These are phyloP conservation scores for Hypotaenidia okinawae DNA, from an alignment of 2,797 vertebrate genomes.

Conservation along the genomic window DNA sequence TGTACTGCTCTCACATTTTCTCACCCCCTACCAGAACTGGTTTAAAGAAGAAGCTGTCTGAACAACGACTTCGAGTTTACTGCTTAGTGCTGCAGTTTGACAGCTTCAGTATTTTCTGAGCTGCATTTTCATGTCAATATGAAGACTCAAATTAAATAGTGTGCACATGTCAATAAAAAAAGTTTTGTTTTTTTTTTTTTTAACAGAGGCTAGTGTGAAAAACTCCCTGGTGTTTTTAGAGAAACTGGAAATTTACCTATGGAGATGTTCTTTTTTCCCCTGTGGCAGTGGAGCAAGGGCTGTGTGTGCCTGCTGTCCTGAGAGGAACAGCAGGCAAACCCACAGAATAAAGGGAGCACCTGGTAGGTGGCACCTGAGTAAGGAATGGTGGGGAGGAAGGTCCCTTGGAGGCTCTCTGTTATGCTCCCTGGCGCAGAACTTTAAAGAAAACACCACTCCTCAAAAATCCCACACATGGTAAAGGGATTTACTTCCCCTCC, in stretches of 20 bases:
- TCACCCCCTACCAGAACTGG: background rate
- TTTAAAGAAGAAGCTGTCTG: background rate
- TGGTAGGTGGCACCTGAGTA: background rate
- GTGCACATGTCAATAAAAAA: background rate
- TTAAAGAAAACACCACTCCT: background rate
- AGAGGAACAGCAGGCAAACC: background rate
- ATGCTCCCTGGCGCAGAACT: background rate
- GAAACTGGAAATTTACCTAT: background rate
- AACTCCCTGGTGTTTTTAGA: background rate
- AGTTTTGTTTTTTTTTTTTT: no score
- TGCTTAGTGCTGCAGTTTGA: background rate
- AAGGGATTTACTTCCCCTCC: background rate
- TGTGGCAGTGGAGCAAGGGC: background rate
- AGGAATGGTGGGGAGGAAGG: background rate
- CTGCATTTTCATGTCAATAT: background rate
- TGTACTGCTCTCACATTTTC: background rate
- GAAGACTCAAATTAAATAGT: background rate
- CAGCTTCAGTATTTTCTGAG: constrained; percentile 1
- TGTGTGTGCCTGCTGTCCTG: background rate
- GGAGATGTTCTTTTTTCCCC: background rate
- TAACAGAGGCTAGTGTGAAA: background rate
- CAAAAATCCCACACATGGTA: accelerated
- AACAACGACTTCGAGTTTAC: background rate
- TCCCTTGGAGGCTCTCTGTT: background rate
- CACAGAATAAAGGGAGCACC: background rate